Base-by-base conservation (phyloP, 2,888 invertebrate genomes). In the Polydesmus complanatus region DNA sequence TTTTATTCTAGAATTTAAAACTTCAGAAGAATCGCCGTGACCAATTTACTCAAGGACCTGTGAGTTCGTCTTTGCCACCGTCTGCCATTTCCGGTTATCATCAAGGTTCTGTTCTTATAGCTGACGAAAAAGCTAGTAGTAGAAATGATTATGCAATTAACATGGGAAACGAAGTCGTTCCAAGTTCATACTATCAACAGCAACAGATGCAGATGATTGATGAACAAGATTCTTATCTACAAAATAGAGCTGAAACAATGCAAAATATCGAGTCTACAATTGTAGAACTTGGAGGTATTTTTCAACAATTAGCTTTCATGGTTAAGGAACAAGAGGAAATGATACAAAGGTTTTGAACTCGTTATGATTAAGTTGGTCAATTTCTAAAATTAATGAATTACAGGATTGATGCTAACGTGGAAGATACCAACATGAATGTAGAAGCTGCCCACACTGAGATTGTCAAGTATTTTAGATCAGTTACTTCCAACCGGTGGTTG, bases 221-320 rank as follows among this genome's bases (percentile, higher is more conserved):
- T 70, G 89, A 92, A 75, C 87, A 89, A 73, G 93, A 95, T 71
- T 81, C 85, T 55, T 97, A 96, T 77, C 81, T 95, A 50, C 88
- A 90, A 70, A 87, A 86, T 70, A 81, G 98, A 69, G 94, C 94
- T 49, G 94, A 95, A 73, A 94, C 97, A 0, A 97, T 98, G 96
- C 94, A 97, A 74, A 95, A 90, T 73, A 98, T 99, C 70, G 98
- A 99, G 76, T 90, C 92, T 57, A 97, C 97, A 21, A 97, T 99
- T 69, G 94, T 97, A 18, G 98, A 99, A 75, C 78, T 99, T 54
- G 98, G 98, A n/a, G 91, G 92, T 14, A 97, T 98, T 71, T 98
- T 80, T 68, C 70, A 71, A 63, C 95, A 96, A 74, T 73, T 93
- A 66, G 92, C 92, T 2, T 87, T 88, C 70, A 95, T 99, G 93